Evolutionary conservation across 2,113 vertebrate genomes (phyloP), one percentile per base, ranked within the genome.

Genomic region (Ciconia maguari): DNA sequence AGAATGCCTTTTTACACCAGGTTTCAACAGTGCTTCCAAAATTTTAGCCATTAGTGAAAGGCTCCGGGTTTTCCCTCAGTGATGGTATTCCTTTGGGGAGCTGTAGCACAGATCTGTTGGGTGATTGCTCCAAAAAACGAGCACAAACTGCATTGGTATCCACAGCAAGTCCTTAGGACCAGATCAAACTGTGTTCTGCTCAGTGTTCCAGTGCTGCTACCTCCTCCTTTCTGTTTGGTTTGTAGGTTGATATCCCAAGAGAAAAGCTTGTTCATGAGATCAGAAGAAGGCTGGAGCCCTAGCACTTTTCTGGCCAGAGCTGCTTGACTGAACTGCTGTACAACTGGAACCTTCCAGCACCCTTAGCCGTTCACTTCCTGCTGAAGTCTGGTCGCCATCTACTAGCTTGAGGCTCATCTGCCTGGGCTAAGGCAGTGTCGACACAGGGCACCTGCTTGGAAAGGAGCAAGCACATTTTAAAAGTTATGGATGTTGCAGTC

Each of bases 231-330:
- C 32, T 18, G 1, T 72, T 76, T 71, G 65, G 34, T 97, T 95
- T 86, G 15, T 85, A 99, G 99, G 96, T 98, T 20, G 98, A 98
- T 71, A 54, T 99, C 62, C 97, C 98, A 54, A 98, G 98, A 97
- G 97, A 91, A 42, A 97, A 98, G 34, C 98, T 99, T 8, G 91
- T 98, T 44, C 96, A 80, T 29, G 99, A 99, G 94, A 98, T 99
- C 94, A 96, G 96, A 94, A 98, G 96, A 2, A 16, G 96, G 29
- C 66, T 97, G 94, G 81, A 94, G 91, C 77, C 89, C 38, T 94
- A 95, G 54, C 27, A 32, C 6, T 17, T 18, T 32, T 46, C 44
- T 68, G 51, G 29, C 34, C 11, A 22, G 69, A 41, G 66, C 61
- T 71, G 62, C 54, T 61, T 60, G 83, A 13, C 64, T 30, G 57